Evolutionary conservation across 2,888 invertebrate species (phyloP).

Genomic region (Apoderus coryli): DNA sequence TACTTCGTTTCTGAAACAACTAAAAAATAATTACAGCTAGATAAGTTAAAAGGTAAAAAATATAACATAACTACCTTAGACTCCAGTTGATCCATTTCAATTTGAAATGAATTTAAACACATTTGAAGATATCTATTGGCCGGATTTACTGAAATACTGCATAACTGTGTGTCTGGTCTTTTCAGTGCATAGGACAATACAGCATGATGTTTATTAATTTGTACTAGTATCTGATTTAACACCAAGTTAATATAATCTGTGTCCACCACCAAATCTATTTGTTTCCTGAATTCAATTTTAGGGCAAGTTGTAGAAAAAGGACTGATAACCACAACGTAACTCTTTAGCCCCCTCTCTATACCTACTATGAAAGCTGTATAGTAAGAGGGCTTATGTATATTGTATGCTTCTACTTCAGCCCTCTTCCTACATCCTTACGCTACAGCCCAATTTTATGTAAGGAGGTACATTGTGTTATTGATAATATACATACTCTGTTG

Average conservation of each 20-base stretch:
- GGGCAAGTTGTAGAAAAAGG: too few species aligned
- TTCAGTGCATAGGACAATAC: conserved; percentile 5
- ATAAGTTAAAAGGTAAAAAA: too few species aligned
- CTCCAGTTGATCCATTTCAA: conserved; percentile 4
- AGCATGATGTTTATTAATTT: conserved; percentile 7
- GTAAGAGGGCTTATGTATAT: too few species aligned
- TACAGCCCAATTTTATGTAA: too few species aligned
- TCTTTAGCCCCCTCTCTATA: too few species aligned
- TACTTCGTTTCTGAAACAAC: conserved; percentile 1
- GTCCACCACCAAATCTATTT: background rate
- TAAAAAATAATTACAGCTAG: conserved; percentile 1
- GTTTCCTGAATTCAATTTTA: too few species aligned
- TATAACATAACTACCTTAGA: conserved; percentile 1
- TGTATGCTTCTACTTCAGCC: too few species aligned
- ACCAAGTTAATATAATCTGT: conserved; percentile 4
- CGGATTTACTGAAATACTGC: background rate
- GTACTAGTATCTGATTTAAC: conserved; percentile 4
- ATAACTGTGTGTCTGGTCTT: conserved; percentile 1
- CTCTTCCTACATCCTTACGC: too few species aligned
- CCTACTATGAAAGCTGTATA: too few species aligned
- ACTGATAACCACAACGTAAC: too few species aligned
- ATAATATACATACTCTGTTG: conserved; percentile 26
- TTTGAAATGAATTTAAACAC: conserved; percentile 4
- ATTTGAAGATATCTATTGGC: background rate
- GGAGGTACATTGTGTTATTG: too few species aligned